Evolutionary conservation across 1,140 invertebrate species (phyloP).

Genomic region (Apis laboriosa): DNA sequence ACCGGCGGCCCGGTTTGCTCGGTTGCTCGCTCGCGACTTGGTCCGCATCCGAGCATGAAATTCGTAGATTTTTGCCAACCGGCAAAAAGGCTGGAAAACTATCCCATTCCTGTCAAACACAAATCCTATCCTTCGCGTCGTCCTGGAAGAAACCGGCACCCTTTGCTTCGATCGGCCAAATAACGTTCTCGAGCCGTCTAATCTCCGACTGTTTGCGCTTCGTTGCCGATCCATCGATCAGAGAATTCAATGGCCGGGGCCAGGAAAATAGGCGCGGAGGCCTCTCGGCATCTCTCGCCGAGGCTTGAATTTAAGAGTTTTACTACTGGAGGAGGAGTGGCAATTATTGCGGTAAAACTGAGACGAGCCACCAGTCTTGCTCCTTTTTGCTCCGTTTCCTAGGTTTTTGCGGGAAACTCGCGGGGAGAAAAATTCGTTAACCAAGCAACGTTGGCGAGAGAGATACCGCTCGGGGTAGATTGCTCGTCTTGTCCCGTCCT

Average conservation of each 20-base stretch:
- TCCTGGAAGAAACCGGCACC: conserved; percentile 26
- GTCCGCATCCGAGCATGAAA: conserved; percentile 63
- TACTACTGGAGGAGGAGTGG: conserved; percentile 23
- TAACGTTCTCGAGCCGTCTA: conserved; percentile 20
- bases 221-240: conserved; percentile 16
- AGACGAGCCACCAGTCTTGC: neutral
- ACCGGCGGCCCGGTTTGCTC: conserved; percentile 52
- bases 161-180: neutral
- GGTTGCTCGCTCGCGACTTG: conserved; percentile 55
- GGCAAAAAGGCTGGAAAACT: conserved; percentile 12
- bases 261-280: neutral
- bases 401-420: conserved; percentile 1
- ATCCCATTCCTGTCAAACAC: conserved; percentile 46
- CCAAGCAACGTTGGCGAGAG: neutral
- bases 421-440: neutral
- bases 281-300: too few species aligned
- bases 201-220: conserved; percentile 1
- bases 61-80: conserved; percentile 57
- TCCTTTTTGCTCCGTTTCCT: neutral
- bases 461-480: neutral
- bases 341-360: conserved; percentile 45
- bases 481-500: neutral
- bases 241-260: neutral
- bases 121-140: conserved; percentile 3
- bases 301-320: conserved; percentile 39